Percentiles rank a stretch among this genome's conserved stretches.
Evolutionary conservation across 2,888 invertebrate species (phyloP).

Genomic region (Ennomos quercinarius): DNA sequence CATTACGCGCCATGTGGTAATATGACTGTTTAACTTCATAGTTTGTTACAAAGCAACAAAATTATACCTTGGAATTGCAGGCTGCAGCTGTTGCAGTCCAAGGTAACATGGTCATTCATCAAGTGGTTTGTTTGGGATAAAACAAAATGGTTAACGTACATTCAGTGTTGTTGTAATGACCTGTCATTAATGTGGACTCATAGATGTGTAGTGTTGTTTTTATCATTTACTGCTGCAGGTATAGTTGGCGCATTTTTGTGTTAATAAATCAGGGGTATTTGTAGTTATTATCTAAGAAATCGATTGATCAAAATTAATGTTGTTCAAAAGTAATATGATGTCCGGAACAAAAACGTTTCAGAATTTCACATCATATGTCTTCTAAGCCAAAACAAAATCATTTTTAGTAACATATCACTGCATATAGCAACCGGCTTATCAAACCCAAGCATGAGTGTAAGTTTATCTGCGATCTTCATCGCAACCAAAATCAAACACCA

Average conservation of each 20-base stretch:
- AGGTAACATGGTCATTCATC: constrained; percentile 37
- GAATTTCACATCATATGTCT: no score
- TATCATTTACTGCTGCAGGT: background rate
- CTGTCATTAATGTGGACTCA: constrained; percentile 16
- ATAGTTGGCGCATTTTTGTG: background rate
- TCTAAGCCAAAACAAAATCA: no score
- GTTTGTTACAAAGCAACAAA: constrained; percentile 49
- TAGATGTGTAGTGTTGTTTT: background rate
- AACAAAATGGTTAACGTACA: constrained; percentile 10
- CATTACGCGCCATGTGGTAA: constrained; percentile 49
- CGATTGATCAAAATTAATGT: no score
- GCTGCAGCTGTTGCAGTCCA: constrained; percentile 35
- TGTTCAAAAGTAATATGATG: no score
- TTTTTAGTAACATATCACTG: no score
- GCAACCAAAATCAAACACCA: constrained; percentile 22
- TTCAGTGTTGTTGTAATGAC: constrained; percentile 13
- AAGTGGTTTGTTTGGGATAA: constrained; percentile 24
- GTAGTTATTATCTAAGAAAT: no score
- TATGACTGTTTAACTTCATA: constrained; percentile 52
- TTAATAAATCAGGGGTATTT: no score
- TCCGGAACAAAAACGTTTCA: no score
- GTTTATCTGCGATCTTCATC: constrained; percentile 22
- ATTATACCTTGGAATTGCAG: constrained; percentile 40
- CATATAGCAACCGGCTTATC: no score
- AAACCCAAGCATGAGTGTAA: no score